These are phyloP conservation scores for Brachylomia viminalis DNA, from an alignment of 2,888 invertebrate genomes.

Conservation along the genomic window DNA sequence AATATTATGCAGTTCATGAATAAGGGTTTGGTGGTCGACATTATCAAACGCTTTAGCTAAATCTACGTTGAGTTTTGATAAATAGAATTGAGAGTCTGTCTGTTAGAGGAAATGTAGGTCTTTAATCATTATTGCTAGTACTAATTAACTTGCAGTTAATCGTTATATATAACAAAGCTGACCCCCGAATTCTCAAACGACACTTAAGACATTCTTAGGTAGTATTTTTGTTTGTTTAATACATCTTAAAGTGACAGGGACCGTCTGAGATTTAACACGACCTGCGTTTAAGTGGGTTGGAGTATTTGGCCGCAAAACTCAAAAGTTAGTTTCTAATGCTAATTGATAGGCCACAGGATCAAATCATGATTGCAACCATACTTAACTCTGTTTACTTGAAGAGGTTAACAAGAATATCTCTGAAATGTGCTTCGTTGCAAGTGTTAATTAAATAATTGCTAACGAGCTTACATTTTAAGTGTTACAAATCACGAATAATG, in stretches of 20 bases:
- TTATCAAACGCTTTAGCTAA: constrained; percentile 47
- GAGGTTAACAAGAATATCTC: constrained; percentile 41
- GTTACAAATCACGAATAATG: constrained; percentile 10
- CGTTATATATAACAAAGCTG: neutral
- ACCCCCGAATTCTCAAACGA: neutral
- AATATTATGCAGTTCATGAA: constrained; percentile 53
- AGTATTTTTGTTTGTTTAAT: neutral
- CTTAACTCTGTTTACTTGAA: constrained; percentile 17
- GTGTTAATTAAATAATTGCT: constrained; percentile 43
- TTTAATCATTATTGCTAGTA: neutral
- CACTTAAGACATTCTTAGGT: neutral
- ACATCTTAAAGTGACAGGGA: too few species aligned
- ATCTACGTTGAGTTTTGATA: constrained; percentile 11
- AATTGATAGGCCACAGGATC: constrained; percentile 47
- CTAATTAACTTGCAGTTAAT: neutral
- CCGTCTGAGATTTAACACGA: neutral
- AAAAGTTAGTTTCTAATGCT: constrained; percentile 29
- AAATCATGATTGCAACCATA: constrained; percentile 49
- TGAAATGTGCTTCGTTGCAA: constrained; percentile 37
- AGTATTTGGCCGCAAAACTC: constrained; percentile 1
- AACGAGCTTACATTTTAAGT: constrained; percentile 31
- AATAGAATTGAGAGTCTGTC: neutral
- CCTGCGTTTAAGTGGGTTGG: neutral
- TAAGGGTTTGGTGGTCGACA: constrained; percentile 48
- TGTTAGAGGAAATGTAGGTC: neutral